phyloP scores from a whole-genome alignment of 2,797 vertebrate species.

The Denticeps clupeoides region DNA sequence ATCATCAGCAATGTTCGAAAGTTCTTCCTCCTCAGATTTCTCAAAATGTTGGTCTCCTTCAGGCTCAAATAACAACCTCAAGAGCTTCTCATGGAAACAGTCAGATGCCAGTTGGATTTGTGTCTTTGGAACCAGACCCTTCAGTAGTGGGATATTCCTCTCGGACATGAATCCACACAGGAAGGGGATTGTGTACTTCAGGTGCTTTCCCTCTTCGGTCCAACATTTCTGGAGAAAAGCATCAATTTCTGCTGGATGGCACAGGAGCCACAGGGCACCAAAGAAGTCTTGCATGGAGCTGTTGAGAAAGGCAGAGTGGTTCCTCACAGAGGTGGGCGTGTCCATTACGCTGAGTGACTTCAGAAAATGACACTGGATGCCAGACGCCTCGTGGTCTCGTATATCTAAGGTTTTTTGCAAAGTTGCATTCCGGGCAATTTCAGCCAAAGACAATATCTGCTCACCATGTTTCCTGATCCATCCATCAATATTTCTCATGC shows the following conservation, averaged over 20 bases:
- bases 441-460: constrained; percentile 6
- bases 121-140: constrained; percentile 15
- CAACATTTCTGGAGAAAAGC: constrained; percentile 25
- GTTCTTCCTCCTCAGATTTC: neutral
- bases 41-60: neutral
- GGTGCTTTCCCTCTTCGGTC: constrained; percentile 30
- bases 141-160: constrained; percentile 9
- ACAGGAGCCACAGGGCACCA: constrained; percentile 40
- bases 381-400: neutral
- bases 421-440: constrained; percentile 18
- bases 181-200: constrained; percentile 39
- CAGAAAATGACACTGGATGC: constrained; percentile 11
- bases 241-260: constrained; percentile 23
- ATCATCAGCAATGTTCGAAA: no score
- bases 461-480: neutral
- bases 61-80: constrained; percentile 2
- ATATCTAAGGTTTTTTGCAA: constrained; percentile 1
- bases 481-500: neutral
- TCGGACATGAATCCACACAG: constrained; percentile 31
- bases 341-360: neutral
- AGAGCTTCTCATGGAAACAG: constrained; percentile 8
- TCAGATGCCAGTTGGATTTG: neutral
- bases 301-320: constrained; percentile 31
- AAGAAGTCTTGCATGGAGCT: constrained; percentile 48
- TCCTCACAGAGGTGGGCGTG: neutral